phyloP scores from a whole-genome alignment of 2,797 vertebrate species.

The Lagorchestes hirsutus region DNA sequence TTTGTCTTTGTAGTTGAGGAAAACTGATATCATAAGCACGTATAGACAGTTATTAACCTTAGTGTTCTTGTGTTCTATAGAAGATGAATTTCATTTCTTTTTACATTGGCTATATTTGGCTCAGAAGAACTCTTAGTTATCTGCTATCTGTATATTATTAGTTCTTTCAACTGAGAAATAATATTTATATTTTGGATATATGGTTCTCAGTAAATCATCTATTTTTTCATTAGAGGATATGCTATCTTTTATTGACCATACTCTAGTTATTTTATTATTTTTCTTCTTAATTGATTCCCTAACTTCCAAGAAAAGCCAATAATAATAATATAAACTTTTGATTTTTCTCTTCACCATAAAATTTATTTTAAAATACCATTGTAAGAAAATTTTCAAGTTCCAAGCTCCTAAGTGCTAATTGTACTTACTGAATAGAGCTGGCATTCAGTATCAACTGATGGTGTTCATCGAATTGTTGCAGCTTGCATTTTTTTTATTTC shows the following conservation, averaged over 20 bases:
- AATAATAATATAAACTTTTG: conserved; percentile 45
- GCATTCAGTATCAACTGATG: background rate
- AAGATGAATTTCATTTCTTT: conserved; percentile 44
- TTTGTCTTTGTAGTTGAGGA: conserved; percentile 22
- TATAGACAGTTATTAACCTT: conserved; percentile 24
- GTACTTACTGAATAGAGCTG: background rate
- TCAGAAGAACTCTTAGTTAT: conserved; percentile 20
- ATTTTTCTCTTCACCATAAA: background rate
- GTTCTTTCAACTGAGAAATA: conserved; percentile 3
- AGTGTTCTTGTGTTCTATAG: conserved; percentile 23
- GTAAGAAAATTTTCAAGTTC: conserved; percentile 40
- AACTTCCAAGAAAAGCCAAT: conserved; percentile 14
- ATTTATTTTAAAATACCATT: background rate
- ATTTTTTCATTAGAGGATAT: background rate
- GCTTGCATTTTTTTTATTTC: background rate
- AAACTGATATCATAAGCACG: conserved; percentile 26
- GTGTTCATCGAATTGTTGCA: conserved; percentile 22
- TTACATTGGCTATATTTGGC: conserved; percentile 19
- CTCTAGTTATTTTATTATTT: conserved; percentile 35
- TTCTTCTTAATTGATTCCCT: background rate
- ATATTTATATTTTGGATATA: conserved; percentile 37
- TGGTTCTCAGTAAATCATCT: background rate
- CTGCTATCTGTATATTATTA: conserved; percentile 29
- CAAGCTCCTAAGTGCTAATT: conserved; percentile 14
- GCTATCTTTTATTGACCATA: conserved; percentile 5